A percentile compares a stretch with the other conserved stretches of the same genome.
Evolutionary conservation across 64 coral and sea anemone genomes (phyloP).

Genomic region (Hydrozoanthus tunicans): DNA sequence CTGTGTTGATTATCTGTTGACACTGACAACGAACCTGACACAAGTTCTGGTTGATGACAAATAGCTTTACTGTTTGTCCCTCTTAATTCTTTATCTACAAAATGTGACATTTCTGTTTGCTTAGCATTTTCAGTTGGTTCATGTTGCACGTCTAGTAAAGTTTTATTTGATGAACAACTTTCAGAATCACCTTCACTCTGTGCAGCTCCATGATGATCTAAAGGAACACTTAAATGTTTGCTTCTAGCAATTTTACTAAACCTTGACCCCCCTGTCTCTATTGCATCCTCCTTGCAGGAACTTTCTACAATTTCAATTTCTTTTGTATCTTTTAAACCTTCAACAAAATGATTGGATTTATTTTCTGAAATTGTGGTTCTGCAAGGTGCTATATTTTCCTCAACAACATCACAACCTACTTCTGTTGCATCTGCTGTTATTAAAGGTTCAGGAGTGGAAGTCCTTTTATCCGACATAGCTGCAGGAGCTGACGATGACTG

Average conservation of each 20-base stretch:
- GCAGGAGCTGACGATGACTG: conserved; percentile 6
- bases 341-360: neutral
- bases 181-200: neutral
- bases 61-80: neutral
- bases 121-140: neutral
- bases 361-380: neutral
- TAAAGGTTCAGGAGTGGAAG: conserved; percentile 21
- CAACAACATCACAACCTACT: conserved; percentile 20
- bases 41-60: neutral
- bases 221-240: neutral
- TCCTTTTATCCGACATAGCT: neutral
- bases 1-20: neutral
- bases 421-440: conserved; percentile 21
- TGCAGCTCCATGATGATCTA: neutral
- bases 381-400: neutral
- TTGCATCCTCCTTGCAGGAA: neutral
- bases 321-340: neutral
- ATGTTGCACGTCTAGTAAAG: neutral
- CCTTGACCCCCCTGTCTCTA: neutral
- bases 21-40: neutral
- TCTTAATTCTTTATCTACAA: neutral
- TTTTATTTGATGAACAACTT: neutral
- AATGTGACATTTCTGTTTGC: neutral
- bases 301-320: neutral
- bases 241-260: neutral